These are phyloP conservation scores for Sphecodes monilicornis DNA, from an alignment of 2,888 invertebrate genomes.

Conservation along the genomic window DNA sequence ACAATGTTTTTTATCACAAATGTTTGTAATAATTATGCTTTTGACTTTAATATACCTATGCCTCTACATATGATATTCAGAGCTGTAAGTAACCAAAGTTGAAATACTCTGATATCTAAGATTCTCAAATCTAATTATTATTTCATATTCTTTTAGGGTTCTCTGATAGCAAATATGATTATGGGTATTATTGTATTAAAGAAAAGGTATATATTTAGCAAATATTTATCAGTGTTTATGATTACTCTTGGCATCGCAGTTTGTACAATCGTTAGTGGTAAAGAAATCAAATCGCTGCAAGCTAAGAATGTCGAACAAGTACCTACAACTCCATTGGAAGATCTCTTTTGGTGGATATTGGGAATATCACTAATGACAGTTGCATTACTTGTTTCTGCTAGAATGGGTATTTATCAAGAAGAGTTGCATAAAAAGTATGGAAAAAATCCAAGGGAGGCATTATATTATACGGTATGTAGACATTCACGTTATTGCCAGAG, in stretches of 20 bases:
- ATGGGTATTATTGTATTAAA: conserved; percentile 96
- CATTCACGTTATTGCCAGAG: not conserved
- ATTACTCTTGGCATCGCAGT: conserved; percentile 96
- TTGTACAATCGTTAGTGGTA: conserved; percentile 95
- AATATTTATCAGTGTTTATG: conserved; percentile 96
- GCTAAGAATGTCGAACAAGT: conserved; percentile 82
- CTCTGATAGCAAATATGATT: conserved; percentile 97
- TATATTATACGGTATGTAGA: conserved; percentile 90
- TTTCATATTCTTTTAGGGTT: conserved; percentile 88
- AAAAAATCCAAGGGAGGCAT: conserved; percentile 95
- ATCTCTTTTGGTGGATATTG: conserved; percentile 88
- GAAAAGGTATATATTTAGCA: conserved; percentile 91
- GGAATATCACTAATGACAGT: conserved; percentile 94
- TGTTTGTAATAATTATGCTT: conserved; percentile 97
- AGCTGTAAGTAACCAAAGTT: conserved; percentile 88
- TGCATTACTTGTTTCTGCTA: conserved; percentile 96
- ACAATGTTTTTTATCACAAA: conserved; percentile 96
- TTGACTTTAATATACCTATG: conserved; percentile 98
- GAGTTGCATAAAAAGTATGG: conserved; percentile 93
- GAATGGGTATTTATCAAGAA: conserved; percentile 98
- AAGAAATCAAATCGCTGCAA: conserved; percentile 87
- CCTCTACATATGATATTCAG: conserved; percentile 99
- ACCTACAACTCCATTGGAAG: conserved; percentile 83
- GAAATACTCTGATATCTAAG: not conserved
- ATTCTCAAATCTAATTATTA: not conserved